Percentiles rank a stretch among this genome's conserved stretches.
These are phyloP conservation scores for Meteorus cinctellus DNA, from an alignment of 2,888 invertebrate genomes.

Conservation along the genomic window DNA sequence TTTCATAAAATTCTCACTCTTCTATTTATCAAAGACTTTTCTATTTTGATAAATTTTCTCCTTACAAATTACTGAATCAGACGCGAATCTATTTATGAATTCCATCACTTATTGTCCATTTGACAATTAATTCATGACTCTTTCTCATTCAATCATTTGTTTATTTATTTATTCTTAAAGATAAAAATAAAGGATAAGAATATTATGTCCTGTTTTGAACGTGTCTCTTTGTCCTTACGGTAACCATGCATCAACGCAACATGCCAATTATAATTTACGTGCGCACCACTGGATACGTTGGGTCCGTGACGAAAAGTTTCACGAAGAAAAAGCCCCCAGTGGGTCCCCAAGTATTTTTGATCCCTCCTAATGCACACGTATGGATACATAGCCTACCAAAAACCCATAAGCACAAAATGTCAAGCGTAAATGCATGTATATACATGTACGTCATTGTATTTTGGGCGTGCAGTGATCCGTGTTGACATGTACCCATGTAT, in stretches of 20 bases:
- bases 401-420: conserved; percentile 21
- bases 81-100: no score
- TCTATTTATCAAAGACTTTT: no score
- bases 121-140: no score
- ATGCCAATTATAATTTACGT: conserved; percentile 18
- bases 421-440: conserved; percentile 28
- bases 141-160: no score
- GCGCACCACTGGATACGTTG: conserved; percentile 23
- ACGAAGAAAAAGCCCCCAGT: neutral
- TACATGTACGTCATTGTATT: conserved; percentile 47
- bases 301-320: conserved; percentile 26
- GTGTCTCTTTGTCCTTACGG: neutral
- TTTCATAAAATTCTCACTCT: no score
- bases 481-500: conserved; percentile 54
- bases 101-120: no score
- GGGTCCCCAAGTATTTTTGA: conserved; percentile 21
- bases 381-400: neutral
- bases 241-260: neutral
- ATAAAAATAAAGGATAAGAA: no score
- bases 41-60: no score
- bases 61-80: no score
- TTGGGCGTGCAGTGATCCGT: conserved; percentile 59
- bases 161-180: no score
- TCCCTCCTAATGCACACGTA: conserved; percentile 7
- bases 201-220: neutral